Conservation (phyloP, 2,888 invertebrate species). For the Hermaeophaga mercurialis region DNA sequence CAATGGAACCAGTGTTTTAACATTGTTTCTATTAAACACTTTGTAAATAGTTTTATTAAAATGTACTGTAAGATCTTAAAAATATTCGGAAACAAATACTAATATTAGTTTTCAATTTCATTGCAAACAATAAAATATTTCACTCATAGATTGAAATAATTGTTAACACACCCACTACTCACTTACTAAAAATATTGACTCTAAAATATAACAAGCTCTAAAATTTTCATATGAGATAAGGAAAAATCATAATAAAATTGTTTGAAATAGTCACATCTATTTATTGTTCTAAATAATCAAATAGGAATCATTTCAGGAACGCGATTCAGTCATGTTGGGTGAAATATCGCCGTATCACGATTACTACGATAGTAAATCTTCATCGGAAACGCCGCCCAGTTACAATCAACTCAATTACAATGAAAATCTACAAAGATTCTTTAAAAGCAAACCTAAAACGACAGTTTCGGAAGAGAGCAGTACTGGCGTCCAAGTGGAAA, state of each 20-base stretch:
- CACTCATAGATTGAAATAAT: no score
- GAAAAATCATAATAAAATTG: no score
- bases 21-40: no score
- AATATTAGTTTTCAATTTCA: no score
- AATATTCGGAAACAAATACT: no score
- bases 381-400: constrained; percentile 78
- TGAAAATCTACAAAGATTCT: constrained; percentile 71
- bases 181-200: not conserved
- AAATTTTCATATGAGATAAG: not conserved
- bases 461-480: constrained; percentile 61
- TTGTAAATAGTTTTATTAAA: no score
- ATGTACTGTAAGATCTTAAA: no score
- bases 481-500: constrained; percentile 53
- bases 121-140: no score
- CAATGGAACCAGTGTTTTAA: no score
- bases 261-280: no score
- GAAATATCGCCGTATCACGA: constrained; percentile 86
- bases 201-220: constrained; percentile 7
- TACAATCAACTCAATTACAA: constrained; percentile 87
- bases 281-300: no score
- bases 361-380: constrained; percentile 77
- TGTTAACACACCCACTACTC: no score
- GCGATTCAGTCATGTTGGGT: constrained; percentile 81
- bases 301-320: constrained; percentile 62
- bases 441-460: constrained; percentile 70